A percentile compares a stretch with the other conserved stretches of the same genome.
Conservation (phyloP, 2,113 vertebrate genomes). For the Grallaria varia region DNA sequence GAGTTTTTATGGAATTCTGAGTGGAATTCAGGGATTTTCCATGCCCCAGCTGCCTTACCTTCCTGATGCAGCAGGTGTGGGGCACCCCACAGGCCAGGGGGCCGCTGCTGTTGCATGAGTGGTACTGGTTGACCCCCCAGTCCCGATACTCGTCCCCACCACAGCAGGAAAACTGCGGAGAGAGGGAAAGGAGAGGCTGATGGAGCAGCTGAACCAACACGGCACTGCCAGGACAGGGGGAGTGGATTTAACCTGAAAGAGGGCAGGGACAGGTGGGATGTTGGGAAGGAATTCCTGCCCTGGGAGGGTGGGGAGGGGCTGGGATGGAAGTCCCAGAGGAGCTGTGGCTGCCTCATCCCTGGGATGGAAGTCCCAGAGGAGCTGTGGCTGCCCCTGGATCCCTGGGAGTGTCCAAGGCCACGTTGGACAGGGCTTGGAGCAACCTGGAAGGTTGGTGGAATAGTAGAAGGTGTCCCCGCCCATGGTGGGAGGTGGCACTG, state of each 20-base stretch:
- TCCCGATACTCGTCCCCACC: constrained; percentile 88
- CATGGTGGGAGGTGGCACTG: no score
- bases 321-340: neutral
- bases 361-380: neutral
- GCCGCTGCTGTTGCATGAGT: constrained; percentile 84
- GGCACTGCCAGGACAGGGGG: accelerated
- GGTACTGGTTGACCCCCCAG: constrained; percentile 88
- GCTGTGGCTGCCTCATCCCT: neutral
- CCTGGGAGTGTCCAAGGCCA: neutral
- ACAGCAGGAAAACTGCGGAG: constrained; percentile 85
- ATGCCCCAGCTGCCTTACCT: constrained; percentile 61
- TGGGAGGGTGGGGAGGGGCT: neutral
- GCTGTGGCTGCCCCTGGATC: no score
- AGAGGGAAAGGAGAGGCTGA: neutral
- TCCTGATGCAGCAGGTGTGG: constrained; percentile 82
- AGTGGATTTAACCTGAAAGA: neutral
- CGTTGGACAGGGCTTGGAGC: no score
- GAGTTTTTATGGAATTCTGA: neutral
- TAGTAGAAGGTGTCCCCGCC: no score
- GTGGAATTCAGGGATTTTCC: neutral
- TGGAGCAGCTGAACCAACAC: accelerated
- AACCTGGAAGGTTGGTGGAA: no score
- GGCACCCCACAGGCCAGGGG: constrained; percentile 88
- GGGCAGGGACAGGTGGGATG: neutral
- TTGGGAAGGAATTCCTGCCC: neutral